Percentiles rank a stretch among this genome's conserved stretches.
Conservation (phyloP, 2,113 vertebrate species). For the Podarcis muralis region DNA sequence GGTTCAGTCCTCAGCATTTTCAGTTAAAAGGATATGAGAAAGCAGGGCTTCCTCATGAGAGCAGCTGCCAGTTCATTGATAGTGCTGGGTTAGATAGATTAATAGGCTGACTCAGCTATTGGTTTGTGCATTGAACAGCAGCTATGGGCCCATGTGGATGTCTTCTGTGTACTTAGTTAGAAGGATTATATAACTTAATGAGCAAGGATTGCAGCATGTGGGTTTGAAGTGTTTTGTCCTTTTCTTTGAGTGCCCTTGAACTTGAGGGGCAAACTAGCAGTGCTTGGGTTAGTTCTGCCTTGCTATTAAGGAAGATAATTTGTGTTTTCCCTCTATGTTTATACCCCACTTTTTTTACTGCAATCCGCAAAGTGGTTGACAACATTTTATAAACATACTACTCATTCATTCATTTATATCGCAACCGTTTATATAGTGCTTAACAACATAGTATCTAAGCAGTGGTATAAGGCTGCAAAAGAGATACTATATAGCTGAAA, state of each 20-base stretch:
- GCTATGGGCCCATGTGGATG: neutral
- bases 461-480: no score
- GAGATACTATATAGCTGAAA: no score
- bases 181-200: neutral
- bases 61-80: neutral
- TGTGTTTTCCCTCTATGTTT: neutral
- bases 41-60: neutral
- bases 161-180: neutral
- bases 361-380: neutral
- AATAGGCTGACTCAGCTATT: neutral
- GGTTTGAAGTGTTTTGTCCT: accelerated
- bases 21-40: neutral
- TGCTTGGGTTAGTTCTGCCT: neutral
- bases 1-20: neutral
- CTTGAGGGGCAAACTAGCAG: neutral
- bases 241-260: neutral
- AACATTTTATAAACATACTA: neutral
- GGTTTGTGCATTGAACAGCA: neutral
- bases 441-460: no score
- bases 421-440: no score
- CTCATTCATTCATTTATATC: neutral
- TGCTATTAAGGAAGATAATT: neutral
- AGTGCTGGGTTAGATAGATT: neutral
- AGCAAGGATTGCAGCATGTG: neutral
- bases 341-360: neutral